These are phyloP conservation scores for Gadus chalcogrammus DNA, from an alignment of 2,113 vertebrate species.

Conservation along the genomic window DNA sequence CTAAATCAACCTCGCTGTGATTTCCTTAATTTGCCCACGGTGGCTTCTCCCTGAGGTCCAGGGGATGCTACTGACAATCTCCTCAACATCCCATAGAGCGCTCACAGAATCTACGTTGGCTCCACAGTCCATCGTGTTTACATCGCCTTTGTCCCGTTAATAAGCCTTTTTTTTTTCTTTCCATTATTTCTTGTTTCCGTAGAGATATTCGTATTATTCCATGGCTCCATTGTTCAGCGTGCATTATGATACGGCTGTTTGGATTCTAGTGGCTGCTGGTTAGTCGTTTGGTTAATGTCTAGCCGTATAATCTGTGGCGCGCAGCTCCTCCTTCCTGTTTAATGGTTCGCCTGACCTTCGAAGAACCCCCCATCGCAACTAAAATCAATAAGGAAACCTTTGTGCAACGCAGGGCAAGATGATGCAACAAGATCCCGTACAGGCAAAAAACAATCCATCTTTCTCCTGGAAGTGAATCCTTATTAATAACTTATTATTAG, in stretches of 20 bases:
- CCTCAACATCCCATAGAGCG: slow-evolving; percentile 40
- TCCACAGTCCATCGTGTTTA: slow-evolving; percentile 7
- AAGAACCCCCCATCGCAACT: slow-evolving; percentile 27
- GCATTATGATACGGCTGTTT: background rate
- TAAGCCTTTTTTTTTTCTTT: background rate
- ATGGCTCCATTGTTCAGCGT: background rate
- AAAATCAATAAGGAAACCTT: slow-evolving; percentile 53
- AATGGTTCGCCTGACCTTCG: slow-evolving; percentile 52
- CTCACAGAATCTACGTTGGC: slow-evolving; percentile 1
- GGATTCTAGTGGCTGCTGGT: slow-evolving; percentile 17
- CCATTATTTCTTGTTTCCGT: background rate
- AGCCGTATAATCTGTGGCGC: background rate
- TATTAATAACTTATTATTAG: too few species aligned
- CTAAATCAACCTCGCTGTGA: slow-evolving; percentile 71
- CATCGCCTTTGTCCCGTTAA: background rate
- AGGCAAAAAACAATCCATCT: background rate
- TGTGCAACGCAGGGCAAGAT: slow-evolving; percentile 29
- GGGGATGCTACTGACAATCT: slow-evolving; percentile 35
- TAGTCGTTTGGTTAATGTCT: background rate
- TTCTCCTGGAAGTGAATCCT: background rate
- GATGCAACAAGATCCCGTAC: slow-evolving; percentile 35
- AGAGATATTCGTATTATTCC: too few species aligned
- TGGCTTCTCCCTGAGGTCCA: slow-evolving; percentile 59
- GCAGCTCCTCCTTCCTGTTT: slow-evolving; percentile 20
- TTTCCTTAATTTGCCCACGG: slow-evolving; percentile 70